A percentile compares a stretch with the other conserved stretches of the same genome.
Evolutionary conservation across 2,888 invertebrate genomes (phyloP).

Genomic region (Fissipunctia ypsillon): DNA sequence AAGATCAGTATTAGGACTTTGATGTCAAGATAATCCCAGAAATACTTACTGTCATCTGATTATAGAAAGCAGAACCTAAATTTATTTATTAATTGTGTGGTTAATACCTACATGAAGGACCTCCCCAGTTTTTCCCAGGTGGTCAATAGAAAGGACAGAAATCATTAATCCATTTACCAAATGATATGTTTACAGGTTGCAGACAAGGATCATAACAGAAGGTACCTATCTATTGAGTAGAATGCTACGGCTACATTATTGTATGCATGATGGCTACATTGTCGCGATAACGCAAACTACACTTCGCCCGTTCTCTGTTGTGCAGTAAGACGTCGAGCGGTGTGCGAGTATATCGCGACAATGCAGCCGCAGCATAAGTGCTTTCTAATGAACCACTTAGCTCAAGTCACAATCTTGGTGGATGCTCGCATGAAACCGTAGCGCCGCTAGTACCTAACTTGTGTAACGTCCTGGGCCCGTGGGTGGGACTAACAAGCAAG

Average conservation of each 20-base stretch:
- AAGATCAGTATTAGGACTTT: constrained; percentile 18
- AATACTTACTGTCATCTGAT: background rate
- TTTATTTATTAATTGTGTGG: background rate
- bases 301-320: no score
- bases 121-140: background rate
- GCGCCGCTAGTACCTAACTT: background rate
- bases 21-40: constrained; percentile 15
- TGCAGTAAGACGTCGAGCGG: no score
- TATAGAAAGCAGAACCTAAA: background rate
- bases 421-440: background rate
- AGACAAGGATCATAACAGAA: background rate
- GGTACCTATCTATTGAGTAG: no score
- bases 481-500: no score
- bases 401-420: background rate
- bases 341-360: no score
- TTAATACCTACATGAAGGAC: background rate
- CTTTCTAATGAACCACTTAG: background rate
- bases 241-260: no score
- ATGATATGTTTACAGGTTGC: background rate
- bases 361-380: no score
- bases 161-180: background rate
- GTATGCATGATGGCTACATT: no score
- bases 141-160: background rate
- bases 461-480: background rate
- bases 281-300: no score